Evolutionary conservation across 2,113 vertebrate genomes (phyloP).

Genomic region (Cardinalis cardinalis): DNA sequence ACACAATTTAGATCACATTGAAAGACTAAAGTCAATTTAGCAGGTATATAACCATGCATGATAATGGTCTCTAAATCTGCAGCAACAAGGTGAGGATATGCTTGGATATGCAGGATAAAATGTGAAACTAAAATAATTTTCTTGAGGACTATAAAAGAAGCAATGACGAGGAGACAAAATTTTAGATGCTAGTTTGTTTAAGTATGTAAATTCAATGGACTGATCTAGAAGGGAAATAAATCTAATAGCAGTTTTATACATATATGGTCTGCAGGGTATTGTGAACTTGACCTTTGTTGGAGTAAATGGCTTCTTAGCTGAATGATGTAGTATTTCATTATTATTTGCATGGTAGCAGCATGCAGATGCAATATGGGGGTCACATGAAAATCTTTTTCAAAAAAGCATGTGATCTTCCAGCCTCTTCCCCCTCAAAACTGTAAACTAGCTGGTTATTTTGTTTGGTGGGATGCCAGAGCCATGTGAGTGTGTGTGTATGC

Average conservation of each 20-base stretch:
- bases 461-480: not conserved
- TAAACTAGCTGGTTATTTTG: not conserved
- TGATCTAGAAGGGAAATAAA: slow-evolving; percentile 45
- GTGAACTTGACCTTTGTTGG: slow-evolving; percentile 41
- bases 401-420: not conserved
- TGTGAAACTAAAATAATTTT: slow-evolving; percentile 43
- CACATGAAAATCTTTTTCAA: not conserved
- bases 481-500: accelerated
- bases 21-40: slow-evolving; percentile 53
- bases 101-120: slow-evolving; percentile 33
- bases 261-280: not conserved
- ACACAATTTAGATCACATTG: slow-evolving; percentile 39
- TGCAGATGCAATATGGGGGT: not conserved
- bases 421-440: not conserved
- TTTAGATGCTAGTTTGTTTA: slow-evolving; percentile 53
- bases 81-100: slow-evolving; percentile 42
- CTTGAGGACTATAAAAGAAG: slow-evolving; percentile 42
- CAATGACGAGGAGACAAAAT: slow-evolving; percentile 23
- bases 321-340: not conserved
- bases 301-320: not conserved
- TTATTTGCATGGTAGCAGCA: not conserved
- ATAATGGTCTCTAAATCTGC: slow-evolving; percentile 32
- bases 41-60: slow-evolving; percentile 44
- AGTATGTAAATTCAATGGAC: slow-evolving; percentile 54
- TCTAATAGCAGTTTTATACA: slow-evolving; percentile 1